Evolutionary conservation across 2,888 invertebrate species (phyloP), one percentile per base, ranked within the genome.

Genomic region (Drosophila paranaensis): DNA sequence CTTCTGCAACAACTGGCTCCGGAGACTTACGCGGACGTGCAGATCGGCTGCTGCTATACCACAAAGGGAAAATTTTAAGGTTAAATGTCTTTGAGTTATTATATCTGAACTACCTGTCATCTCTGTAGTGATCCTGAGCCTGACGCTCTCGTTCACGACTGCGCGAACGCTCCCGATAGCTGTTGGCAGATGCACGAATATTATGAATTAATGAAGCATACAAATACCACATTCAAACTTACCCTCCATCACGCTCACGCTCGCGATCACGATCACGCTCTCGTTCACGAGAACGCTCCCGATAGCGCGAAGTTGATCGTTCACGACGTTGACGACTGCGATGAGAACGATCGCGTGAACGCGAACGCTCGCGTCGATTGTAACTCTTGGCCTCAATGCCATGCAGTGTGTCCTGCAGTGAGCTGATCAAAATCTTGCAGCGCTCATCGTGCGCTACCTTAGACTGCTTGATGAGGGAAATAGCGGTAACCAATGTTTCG

Each of bases 311-410:
- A 13, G 94, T 93, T 0, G 93, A 93, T 61, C 93, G 90, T 48
- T 93, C 93, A 0, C 93, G 88, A 9, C 93, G 90, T 45, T 92
- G 93, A 2, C 93, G 89, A 60, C 91, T 90, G 56, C 93, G 91
- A 87, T 94, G 93, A 25, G 93, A 93, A 54, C 94, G 90, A 69
- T 94, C 94, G 46, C 94, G 90, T 2, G 94, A 94, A 46, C 94
- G 90, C 14, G 93, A 94, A 60, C 95, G 92, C 92, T 96, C 96
- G 86, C 96, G 94, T 53, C 96, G 93, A 40, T 97, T 97, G 92
- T 99, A 99, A 82, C 98, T 98, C 93, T 99, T 99, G 42, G 97
- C 97, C 94, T 99, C 99, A 14, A 99, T 98, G 55, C 99, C 99
- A 92, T 98, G 97, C 45, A 99, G 94, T 2, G 99, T 99, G 92